Conservation (phyloP, 2,113 vertebrate genomes). For the Catharus minimus region DNA sequence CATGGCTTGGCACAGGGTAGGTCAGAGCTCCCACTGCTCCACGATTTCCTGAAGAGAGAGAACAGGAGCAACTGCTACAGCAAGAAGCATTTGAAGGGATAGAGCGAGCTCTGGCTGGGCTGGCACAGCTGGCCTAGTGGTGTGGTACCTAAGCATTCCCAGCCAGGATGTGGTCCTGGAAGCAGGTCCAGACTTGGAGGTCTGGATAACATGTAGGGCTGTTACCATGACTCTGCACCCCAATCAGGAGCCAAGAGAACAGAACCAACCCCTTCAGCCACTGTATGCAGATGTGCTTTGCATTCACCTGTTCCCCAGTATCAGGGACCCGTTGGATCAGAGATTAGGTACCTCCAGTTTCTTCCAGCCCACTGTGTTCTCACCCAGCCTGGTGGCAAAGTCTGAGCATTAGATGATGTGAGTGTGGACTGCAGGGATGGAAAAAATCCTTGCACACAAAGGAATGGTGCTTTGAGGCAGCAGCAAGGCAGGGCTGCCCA, state of each 20-base stretch:
- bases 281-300: neutral
- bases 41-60: neutral
- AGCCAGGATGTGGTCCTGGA: neutral
- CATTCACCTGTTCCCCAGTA: neutral
- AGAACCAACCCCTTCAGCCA: neutral
- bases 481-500: neutral
- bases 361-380: neutral
- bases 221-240: neutral
- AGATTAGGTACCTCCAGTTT: neutral
- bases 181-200: neutral
- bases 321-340: rapidly evolving
- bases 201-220: neutral
- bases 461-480: rapidly evolving
- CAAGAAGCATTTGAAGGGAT: neutral
- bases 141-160: neutral
- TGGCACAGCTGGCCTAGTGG: neutral
- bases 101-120: rapidly evolving
- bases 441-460: neutral
- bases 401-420: neutral
- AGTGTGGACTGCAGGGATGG: rapidly evolving
- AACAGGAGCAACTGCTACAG: neutral
- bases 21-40: neutral
- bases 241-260: rapidly evolving
- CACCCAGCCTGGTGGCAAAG: neutral
- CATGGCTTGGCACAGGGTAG: neutral